phyloP scores from a whole-genome alignment of 2,113 vertebrate genomes.

The Aspidoscelis tigris region DNA sequence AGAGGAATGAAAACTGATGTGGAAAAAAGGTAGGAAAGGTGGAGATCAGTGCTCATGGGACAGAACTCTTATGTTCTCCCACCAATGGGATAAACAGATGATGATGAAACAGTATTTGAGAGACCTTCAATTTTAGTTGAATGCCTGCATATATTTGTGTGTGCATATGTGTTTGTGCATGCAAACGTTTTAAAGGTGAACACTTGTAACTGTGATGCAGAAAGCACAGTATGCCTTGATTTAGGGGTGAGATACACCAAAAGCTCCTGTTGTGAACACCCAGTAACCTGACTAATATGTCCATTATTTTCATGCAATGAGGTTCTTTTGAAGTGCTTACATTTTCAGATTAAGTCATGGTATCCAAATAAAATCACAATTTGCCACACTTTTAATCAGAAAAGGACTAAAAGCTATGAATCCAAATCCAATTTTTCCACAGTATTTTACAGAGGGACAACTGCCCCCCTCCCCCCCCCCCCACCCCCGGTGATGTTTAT shows the following conservation, averaged over 20 bases:
- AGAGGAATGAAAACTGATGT: neutral
- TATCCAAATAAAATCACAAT: neutral
- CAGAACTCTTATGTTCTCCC: neutral
- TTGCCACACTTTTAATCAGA: slow-evolving; percentile 27
- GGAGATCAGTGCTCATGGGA: neutral
- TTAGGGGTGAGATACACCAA: slow-evolving; percentile 10
- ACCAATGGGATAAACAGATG: rapidly evolving
- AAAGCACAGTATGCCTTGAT: slow-evolving; percentile 12
- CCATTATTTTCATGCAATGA: neutral
- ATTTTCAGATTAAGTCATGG: neutral
- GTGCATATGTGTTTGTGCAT: neutral
- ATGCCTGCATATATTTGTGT: neutral
- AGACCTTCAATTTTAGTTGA: neutral
- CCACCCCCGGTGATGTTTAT: neutral
- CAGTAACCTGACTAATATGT: neutral
- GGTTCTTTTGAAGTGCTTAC: neutral
- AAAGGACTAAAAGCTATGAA: slow-evolving; percentile 52
- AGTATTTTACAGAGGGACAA: neutral
- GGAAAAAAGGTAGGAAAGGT: neutral
- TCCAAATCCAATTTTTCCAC: slow-evolving; percentile 32
- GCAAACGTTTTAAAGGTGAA: slow-evolving; percentile 16
- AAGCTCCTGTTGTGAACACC: neutral
- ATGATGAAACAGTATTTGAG: slow-evolving; percentile 22
- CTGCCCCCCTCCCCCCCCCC: neutral
- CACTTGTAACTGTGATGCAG: neutral